phyloP scores from a whole-genome alignment of 2,113 vertebrate genomes.

The Sapajus apella region DNA sequence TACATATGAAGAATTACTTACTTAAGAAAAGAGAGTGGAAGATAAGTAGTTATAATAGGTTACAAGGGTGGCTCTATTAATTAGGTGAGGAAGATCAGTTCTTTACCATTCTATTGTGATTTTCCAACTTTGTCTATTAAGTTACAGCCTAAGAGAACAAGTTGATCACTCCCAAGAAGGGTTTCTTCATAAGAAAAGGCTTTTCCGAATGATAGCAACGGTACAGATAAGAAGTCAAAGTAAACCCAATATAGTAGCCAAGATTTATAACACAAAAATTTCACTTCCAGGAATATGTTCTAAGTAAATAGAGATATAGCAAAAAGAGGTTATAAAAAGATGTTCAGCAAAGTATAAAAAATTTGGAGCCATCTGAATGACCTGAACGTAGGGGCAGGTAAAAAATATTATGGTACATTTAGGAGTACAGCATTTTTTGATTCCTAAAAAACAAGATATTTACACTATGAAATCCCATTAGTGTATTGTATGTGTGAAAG shows the following conservation, averaged over 20 bases:
- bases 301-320: neutral
- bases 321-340: neutral
- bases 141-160: neutral
- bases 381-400: neutral
- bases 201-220: neutral
- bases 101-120: neutral
- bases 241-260: neutral
- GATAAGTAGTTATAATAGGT: neutral
- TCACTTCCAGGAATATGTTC: neutral
- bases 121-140: neutral
- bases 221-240: neutral
- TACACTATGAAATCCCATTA: neutral
- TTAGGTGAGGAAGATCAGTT: neutral
- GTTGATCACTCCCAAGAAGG: neutral
- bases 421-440: neutral
- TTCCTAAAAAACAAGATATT: neutral
- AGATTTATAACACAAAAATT: neutral
- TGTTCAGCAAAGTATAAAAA: neutral
- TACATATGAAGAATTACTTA: neutral
- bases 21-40: neutral
- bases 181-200: neutral
- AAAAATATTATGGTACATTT: neutral
- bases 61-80: neutral
- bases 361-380: neutral
- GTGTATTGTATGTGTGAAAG: neutral